phyloP scores from a whole-genome alignment of 1,140 invertebrate genomes.

The Bombus waltoni region DNA sequence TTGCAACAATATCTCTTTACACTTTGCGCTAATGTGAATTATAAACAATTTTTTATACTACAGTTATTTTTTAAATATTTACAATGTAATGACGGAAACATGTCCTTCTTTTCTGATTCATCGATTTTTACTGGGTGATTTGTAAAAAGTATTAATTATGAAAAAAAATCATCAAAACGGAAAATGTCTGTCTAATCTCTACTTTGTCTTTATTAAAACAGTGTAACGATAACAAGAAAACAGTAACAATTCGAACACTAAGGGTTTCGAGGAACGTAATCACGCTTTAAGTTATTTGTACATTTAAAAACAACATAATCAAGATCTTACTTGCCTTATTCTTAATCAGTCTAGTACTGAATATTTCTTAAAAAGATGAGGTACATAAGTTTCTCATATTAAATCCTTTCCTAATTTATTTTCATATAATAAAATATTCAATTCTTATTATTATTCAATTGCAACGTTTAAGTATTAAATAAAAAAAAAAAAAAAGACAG shows the following conservation, averaged over 20 bases:
- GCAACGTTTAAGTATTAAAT: conserved; percentile 3
- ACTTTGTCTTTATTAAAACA: conserved; percentile 73
- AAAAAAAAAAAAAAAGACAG: conserved; percentile 10
- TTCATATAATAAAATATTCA: conserved; percentile 50
- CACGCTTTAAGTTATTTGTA: conserved; percentile 62
- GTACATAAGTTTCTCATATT: conserved; percentile 40
- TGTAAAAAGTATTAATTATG: conserved; percentile 44
- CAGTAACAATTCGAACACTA: conserved; percentile 76
- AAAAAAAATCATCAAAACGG: conserved; percentile 41
- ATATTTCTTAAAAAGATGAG: conserved; percentile 50
- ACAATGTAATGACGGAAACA: conserved; percentile 7
- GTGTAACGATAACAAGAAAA: conserved; percentile 73
- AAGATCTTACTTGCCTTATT: conserved; percentile 53
- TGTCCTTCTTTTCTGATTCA: conserved; percentile 19
- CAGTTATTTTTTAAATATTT: conserved; percentile 44
- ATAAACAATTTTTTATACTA: conserved; percentile 36
- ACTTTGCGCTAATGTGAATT: conserved; percentile 41
- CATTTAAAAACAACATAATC: conserved; percentile 59
- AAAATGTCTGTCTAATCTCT: conserved; percentile 36
- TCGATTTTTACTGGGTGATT: conserved; percentile 34
- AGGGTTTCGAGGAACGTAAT: conserved; percentile 67
- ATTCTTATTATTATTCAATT: conserved; percentile 5
- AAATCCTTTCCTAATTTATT: conserved; percentile 34
- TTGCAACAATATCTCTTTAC: conserved; percentile 24
- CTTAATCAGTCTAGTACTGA: conserved; percentile 62